Base-by-base conservation (phyloP, 2,888 invertebrate genomes). In the Dolichopus griseipennis region DNA sequence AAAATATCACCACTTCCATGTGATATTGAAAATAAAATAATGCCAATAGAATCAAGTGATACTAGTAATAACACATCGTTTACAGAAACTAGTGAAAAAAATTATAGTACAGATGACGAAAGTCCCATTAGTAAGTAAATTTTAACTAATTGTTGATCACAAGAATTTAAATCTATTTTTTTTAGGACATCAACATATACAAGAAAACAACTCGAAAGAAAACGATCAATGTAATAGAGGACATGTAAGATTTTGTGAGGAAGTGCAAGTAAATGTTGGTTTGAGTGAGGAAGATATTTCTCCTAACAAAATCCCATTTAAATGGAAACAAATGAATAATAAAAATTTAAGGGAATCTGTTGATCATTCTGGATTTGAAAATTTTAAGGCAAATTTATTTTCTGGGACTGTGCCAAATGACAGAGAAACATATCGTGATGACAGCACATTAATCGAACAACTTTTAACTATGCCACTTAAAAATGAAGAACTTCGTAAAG, bases 351-450 rank as follows among this genome's bases (percentile, higher is more conserved):
- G 1, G 69, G 70, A 67, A 52, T 68, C 79, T n/a, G 72, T 72
- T 33, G 68, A 72, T 6, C 75, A 73, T 65, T 74, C 71, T 37
- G 76, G 73, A 67, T 65, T 67, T 63, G 77, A 76, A 73, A 72
- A 67, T 62, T 66, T 69, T 80, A 72, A 80, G 78, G 75, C 81
- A 81, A 69, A 75, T 74, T 64, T 81, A 78, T 71, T 81, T 65
- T n/a, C 79, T 21, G 78, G 81, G 61, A 77, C 76, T 6, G 12
- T 18, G 2, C 6, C 33, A n/a, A 78, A 77, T 68, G 18, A 33
- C 6, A 62, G 69, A 68, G 43, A 73, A 34, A 64, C 72, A 70
- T 22, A 33, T 4, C 20, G 18, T 20, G 33, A 64, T n/a, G 63
- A 63, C 27, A 64, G 21, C 2, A 27, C 43, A n/a, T 20, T 34